These are phyloP conservation scores for Pardosa pseudoannulata DNA, from an alignment of 2,888 invertebrate species.

Conservation along the genomic window DNA sequence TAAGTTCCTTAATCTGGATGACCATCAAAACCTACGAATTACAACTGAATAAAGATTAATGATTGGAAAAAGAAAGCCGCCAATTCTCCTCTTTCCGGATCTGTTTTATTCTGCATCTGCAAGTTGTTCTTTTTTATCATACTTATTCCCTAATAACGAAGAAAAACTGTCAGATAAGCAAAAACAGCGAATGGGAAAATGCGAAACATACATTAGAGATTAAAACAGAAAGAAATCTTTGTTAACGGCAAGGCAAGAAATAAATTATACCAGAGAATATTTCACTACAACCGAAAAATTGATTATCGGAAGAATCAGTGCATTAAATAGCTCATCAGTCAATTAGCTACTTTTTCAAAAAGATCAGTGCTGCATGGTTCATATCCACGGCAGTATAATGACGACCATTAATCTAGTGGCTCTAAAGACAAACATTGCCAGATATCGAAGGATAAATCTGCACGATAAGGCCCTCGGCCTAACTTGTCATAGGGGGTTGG, in stretches of 20 bases:
- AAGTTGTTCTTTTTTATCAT: too few relatives aligned
- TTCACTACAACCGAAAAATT: neutral
- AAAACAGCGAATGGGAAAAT: neutral
- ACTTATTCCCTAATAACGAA: neutral
- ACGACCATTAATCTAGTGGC: conserved; percentile 8
- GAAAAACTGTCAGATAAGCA: neutral
- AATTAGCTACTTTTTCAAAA: conserved; percentile 17
- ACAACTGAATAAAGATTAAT: neutral
- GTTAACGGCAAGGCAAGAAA: neutral
- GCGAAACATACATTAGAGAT: neutral
- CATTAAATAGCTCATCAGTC: conserved; percentile 20
- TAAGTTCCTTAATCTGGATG: neutral
- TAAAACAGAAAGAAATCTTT: neutral
- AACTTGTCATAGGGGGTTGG: conserved; percentile 10
- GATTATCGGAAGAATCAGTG: conserved; percentile 22
- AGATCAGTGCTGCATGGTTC: neutral
- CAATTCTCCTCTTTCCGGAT: neutral
- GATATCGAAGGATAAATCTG: conserved; percentile 5
- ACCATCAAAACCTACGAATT: neutral
- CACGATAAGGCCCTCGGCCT: conserved; percentile 1
- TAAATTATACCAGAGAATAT: neutral
- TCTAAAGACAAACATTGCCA: conserved; percentile 14
- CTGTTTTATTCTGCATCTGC: neutral
- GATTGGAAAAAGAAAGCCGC: neutral
- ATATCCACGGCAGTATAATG: neutral